Conservation (phyloP, 2,888 invertebrate genomes). For the Norana najaformis region DNA sequence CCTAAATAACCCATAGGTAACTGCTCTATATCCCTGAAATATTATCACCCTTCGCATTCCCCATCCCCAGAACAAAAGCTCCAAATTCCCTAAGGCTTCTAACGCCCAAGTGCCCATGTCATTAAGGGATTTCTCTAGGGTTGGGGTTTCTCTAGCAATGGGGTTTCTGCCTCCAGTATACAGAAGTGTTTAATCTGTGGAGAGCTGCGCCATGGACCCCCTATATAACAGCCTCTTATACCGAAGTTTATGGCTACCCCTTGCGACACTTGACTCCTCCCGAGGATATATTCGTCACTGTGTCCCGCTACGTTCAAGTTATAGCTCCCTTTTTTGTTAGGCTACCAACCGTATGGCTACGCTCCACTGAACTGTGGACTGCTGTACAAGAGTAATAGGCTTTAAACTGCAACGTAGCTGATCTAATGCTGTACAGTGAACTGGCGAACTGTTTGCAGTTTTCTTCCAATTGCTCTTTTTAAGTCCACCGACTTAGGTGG, state of each 20-base stretch:
- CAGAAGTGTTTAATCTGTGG: not conserved
- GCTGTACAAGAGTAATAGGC: not conserved
- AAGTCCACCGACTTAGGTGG: not conserved
- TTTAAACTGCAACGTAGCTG: too few species aligned
- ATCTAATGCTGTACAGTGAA: too few species aligned
- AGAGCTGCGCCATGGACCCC: too few species aligned
- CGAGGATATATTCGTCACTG: not conserved
- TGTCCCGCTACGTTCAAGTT: not conserved
- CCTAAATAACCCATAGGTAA: not conserved
- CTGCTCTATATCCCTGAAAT: too few species aligned
- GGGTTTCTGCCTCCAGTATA: not conserved
- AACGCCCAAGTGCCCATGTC: not conserved
- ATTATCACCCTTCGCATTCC: not conserved
- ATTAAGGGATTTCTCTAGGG: not conserved
- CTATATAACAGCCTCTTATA: too few species aligned
- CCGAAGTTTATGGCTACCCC: too few species aligned
- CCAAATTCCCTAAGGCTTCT: not conserved
- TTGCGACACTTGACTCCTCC: not conserved
- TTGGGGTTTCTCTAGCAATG: too few species aligned
- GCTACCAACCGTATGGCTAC: not conserved
- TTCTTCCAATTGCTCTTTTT: too few species aligned
- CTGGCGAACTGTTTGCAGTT: not conserved
- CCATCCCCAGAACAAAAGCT: not conserved
- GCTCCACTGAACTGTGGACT: slow-evolving; percentile 13
- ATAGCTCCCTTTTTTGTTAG: not conserved